These are phyloP conservation scores for Labrus mixtus DNA, from an alignment of 2,113 vertebrate species.

Conservation along the genomic window DNA sequence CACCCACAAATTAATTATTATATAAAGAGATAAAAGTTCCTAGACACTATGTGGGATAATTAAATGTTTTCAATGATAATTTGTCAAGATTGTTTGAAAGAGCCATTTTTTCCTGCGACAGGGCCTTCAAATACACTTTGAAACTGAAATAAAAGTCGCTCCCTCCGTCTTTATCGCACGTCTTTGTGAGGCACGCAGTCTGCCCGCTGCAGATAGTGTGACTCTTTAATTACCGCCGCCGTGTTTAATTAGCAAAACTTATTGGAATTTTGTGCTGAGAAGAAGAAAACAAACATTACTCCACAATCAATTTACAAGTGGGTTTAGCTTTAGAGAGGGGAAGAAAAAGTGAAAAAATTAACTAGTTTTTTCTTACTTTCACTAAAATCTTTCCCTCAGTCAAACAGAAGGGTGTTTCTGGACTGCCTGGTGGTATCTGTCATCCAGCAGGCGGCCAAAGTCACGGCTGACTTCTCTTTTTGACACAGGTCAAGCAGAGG, in stretches of 20 bases:
- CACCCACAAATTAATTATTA: conserved; percentile 19
- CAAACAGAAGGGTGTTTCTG: not conserved
- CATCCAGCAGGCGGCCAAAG: conserved; percentile 29
- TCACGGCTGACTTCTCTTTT: conserved; percentile 42
- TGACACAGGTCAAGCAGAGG: conserved; percentile 59
- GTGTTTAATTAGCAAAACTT: conserved; percentile 76
- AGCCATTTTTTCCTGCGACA: conserved; percentile 1
- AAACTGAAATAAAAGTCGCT: conserved; percentile 57
- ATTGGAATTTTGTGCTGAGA: conserved; percentile 66
- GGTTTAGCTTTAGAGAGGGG: conserved; percentile 11
- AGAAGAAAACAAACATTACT: conserved; percentile 64
- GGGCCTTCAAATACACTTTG: conserved; percentile 51
- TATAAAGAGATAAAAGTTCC: conserved; percentile 2
- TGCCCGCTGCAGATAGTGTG: conserved; percentile 71
- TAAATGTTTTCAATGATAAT: conserved; percentile 17
- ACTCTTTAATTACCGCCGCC: conserved; percentile 77
- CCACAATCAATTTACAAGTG: conserved; percentile 48
- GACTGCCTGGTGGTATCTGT: conserved; percentile 3
- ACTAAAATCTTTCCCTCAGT: conserved; percentile 7
- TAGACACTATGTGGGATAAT: not conserved
- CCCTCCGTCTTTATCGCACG: conserved; percentile 53
- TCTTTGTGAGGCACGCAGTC: conserved; percentile 55
- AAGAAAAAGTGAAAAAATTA: conserved; percentile 22
- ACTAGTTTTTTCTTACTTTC: conserved; percentile 16
- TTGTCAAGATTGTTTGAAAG: conserved; percentile 23